These are phyloP conservation scores for Melipona beecheii DNA, from an alignment of 2,888 invertebrate species.

Conservation along the genomic window DNA sequence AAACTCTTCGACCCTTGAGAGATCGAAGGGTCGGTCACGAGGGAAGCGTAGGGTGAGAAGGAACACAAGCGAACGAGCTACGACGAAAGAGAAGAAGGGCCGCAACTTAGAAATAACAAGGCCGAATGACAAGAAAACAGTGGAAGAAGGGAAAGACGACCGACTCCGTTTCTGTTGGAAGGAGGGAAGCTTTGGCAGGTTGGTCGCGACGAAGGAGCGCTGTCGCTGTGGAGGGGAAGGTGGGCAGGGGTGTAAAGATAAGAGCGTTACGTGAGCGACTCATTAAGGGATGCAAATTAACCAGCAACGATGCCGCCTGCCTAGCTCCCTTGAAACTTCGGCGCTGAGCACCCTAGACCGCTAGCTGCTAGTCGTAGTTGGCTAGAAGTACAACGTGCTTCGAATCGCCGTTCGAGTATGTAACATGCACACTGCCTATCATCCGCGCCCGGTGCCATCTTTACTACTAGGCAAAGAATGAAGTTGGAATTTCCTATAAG, in stretches of 20 bases:
- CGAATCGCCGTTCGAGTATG: constrained; percentile 68
- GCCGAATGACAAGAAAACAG: constrained; percentile 76
- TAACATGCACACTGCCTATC: constrained; percentile 43
- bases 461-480: constrained; percentile 27
- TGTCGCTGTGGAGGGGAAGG: background rate
- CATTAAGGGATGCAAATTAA: constrained; percentile 83
- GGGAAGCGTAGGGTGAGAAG: constrained; percentile 36
- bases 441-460: constrained; percentile 28
- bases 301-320: constrained; percentile 70
- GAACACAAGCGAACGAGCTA: constrained; percentile 41
- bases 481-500: too few species aligned
- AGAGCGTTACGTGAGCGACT: constrained; percentile 81
- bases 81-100: constrained; percentile 39
- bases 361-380: constrained; percentile 65
- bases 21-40: constrained; percentile 62
- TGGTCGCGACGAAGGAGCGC: constrained; percentile 10
- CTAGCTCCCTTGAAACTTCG: constrained; percentile 72
- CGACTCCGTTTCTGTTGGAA: constrained; percentile 52
- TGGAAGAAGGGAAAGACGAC: constrained; percentile 62
- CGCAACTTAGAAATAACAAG: constrained; percentile 76
- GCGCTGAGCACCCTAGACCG: constrained; percentile 63
- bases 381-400: constrained; percentile 70
- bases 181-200: constrained; percentile 47
- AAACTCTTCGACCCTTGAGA: constrained; percentile 44
- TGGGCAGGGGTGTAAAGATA: constrained; percentile 76